Evolutionary conservation across 1,140 invertebrate species (phyloP).

Genomic region (Bombus waltoni): DNA sequence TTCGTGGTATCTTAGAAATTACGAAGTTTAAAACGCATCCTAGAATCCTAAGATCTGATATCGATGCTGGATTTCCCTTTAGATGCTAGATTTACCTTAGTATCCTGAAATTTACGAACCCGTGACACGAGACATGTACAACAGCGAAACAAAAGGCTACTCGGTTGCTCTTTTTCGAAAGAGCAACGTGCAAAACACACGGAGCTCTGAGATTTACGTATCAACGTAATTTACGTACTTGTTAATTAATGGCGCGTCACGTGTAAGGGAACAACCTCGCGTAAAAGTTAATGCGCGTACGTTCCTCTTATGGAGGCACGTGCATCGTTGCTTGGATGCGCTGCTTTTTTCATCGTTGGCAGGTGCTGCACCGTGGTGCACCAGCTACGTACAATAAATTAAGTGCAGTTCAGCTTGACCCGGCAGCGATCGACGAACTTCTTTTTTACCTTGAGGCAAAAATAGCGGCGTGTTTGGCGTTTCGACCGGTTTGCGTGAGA

Average conservation of each 20-base stretch:
- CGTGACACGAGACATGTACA: neutral
- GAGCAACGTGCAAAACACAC: neutral
- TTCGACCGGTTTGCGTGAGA: neutral
- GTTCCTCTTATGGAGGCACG: conserved; percentile 3
- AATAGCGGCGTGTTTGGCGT: conserved; percentile 14
- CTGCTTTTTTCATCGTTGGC: neutral
- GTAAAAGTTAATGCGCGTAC: conserved; percentile 9
- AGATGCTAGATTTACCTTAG: too few relatives aligned
- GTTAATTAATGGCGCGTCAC: conserved; percentile 38
- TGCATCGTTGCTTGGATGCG: conserved; percentile 24
- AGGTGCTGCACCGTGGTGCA: conserved; percentile 10
- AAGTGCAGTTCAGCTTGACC: conserved; percentile 15
- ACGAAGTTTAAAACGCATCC: too few relatives aligned
- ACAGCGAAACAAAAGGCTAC: too few relatives aligned
- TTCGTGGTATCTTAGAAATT: too few relatives aligned
- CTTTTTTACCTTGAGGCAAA: conserved; percentile 35
- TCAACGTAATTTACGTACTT: conserved; percentile 21
- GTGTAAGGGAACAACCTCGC: conserved; percentile 31
- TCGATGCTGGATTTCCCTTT: too few relatives aligned
- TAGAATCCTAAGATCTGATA: too few relatives aligned
- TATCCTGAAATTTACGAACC: neutral
- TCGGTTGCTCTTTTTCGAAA: neutral
- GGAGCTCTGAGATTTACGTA: conserved; percentile 2
- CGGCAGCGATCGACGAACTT: conserved; percentile 23
- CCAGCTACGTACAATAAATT: neutral